Evolutionary conservation across 1,140 invertebrate species (phyloP).

Genomic region (Diuraphis noxia): DNA sequence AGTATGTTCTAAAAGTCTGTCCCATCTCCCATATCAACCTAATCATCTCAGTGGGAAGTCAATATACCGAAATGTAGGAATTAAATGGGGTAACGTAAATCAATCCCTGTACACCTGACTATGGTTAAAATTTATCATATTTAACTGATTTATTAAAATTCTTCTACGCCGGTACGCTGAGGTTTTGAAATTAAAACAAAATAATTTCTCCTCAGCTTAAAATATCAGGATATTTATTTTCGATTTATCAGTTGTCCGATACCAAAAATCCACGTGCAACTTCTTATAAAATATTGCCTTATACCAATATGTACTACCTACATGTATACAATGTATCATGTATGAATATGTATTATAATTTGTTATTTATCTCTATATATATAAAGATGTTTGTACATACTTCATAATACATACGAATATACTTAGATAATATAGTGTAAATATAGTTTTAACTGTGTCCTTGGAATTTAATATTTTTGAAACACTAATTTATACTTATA

Average conservation of each 20-base stretch:
- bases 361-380: background rate
- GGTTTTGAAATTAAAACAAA: background rate
- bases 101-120: background rate
- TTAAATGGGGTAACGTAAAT: background rate
- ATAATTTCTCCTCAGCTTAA: background rate
- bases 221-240: background rate
- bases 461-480: constrained; percentile 39
- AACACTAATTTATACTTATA: background rate
- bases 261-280: no score
- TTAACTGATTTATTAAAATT: background rate
- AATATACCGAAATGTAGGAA: background rate
- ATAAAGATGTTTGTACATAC: background rate
- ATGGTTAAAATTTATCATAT: background rate
- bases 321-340: no score
- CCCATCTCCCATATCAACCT: background rate
- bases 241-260: no score
- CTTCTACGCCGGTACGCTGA: background rate
- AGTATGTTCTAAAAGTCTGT: background rate
- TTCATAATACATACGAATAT: background rate
- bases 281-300: no score
- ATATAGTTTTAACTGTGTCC: background rate
- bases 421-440: background rate
- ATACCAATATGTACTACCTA: no score
- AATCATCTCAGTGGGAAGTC: background rate
- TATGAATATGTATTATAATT: background rate